Evolutionary conservation across 2,113 vertebrate genomes (phyloP), one percentile per base, ranked within the genome.

Genomic region (Phoenicopterus ruber): DNA sequence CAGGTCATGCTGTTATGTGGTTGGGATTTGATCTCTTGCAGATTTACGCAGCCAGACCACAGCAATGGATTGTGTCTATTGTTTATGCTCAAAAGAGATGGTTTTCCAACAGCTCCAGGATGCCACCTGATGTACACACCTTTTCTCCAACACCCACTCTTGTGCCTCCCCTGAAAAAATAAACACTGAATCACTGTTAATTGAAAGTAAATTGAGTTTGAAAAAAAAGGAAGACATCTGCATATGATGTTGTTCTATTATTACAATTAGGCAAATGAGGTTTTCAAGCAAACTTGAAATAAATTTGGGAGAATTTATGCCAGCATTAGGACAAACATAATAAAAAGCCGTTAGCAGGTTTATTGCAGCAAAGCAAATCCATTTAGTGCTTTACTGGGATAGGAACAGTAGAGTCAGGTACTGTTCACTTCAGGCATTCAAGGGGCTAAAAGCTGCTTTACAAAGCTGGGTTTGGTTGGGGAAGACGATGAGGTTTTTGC

Each of bases 241-340:
- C 93, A 82, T 92, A 58, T 80, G 87, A 94, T 96, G 86, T 66
- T 92, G 71, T 88, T 97, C 94, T 93, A 95, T 95, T 97, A 82
- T 94, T 96, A 94, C 95, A 97, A 96, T 97, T 96, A 98, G 70
- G 94, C 88, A 95, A 96, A 97, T 89, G 94, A 95, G 84, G 52
- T 96, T 97, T 97, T 96, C 93, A 90, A 96, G 93, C 85, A 96
- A 97, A 97, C 85, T 94, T 89, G 91, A 95, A 97, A 93, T 96
- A 96, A 92, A 96, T 95, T 88, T 94, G 72, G 76, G 67, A 93
- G 77, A 92, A 97, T 87, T 95, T 96, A 88, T 88, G 90, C 85
- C 92, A 61, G 58, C 71, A 42, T 69, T 93, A 81, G 93, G 90
- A 94, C 59, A 80, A 96, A 90, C 74, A 63, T 77, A 63, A 82